Percentiles rank a stretch among this genome's conserved stretches.
Conservation (phyloP, 2,113 vertebrate genomes). For the Zapornia atra region DNA sequence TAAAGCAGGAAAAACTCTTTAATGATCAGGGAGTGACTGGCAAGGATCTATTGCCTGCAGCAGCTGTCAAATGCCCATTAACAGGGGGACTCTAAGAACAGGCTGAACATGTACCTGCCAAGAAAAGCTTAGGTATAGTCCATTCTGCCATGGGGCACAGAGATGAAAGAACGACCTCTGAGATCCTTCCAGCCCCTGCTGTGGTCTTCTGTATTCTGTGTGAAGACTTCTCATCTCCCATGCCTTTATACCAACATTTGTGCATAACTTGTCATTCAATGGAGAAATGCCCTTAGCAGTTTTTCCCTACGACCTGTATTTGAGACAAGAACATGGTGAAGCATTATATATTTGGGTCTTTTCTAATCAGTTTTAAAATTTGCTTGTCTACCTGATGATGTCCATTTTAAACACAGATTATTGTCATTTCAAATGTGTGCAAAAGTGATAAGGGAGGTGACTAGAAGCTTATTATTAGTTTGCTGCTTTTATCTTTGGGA, state of each 20-base stretch:
- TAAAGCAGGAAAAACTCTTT: slow-evolving; percentile 6
- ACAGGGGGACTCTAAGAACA: background rate
- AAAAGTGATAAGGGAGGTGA: slow-evolving; percentile 59
- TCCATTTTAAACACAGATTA: background rate
- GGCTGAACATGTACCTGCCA: background rate
- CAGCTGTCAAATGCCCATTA: slow-evolving; percentile 2
- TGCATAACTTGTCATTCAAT: background rate
- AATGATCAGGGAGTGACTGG: background rate
- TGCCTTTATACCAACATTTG: background rate
- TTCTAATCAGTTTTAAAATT: background rate
- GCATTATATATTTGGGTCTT: accelerated
- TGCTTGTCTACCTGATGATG: background rate
- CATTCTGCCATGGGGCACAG: background rate
- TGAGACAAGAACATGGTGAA: background rate
- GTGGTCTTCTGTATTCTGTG: background rate
- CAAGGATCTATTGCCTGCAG: slow-evolving; percentile 1
- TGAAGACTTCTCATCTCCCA: background rate
- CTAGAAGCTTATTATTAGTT: slow-evolving; percentile 69
- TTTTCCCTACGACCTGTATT: background rate
- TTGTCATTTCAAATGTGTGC: background rate
- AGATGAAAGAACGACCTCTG: background rate
- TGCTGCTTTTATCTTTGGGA: slow-evolving; percentile 71
- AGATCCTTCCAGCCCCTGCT: background rate
- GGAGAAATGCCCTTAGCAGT: background rate
- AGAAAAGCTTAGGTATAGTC: background rate